A percentile compares a stretch with the other conserved stretches of the same genome.
Conservation (phyloP, 2,113 vertebrate species). For the Pyxicephalus adspersus region DNA sequence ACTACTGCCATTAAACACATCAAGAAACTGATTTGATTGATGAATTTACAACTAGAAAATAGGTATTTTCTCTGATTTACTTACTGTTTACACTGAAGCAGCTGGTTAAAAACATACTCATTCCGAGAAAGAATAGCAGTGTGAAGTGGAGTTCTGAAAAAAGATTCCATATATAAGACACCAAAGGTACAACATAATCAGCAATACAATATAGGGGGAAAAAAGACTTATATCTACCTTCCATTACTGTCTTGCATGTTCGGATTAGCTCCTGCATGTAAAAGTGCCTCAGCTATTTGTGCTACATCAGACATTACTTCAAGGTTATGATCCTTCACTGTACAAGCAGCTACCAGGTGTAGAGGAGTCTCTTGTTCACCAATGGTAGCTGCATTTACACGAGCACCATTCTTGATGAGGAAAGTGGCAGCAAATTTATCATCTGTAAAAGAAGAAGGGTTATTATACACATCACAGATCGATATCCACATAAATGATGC, state of each 20-base stretch:
- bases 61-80: constrained; percentile 58
- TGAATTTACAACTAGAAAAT: background rate
- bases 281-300: constrained; percentile 86
- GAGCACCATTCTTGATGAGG: constrained; percentile 90
- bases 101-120: constrained; percentile 91
- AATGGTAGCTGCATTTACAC: constrained; percentile 90
- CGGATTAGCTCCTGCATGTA: constrained; percentile 91
- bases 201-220: too few species aligned
- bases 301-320: constrained; percentile 92
- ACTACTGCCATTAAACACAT: background rate
- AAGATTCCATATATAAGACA: background rate
- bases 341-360: constrained; percentile 91
- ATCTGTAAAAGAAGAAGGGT: constrained; percentile 68
- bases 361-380: constrained; percentile 92
- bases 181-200: too few species aligned
- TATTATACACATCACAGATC: background rate
- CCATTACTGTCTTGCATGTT: constrained; percentile 96
- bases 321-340: constrained; percentile 83
- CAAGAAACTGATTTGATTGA: too few species aligned
- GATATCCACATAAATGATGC: background rate
- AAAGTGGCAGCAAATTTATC: constrained; percentile 95
- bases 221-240: constrained; percentile 71
- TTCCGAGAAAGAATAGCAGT: constrained; percentile 89
- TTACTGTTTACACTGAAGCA: constrained; percentile 96
- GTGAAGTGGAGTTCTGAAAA: constrained; percentile 88